Base-by-base conservation (phyloP, 2,797 vertebrate genomes). In the Pachyuromys duprasi region DNA sequence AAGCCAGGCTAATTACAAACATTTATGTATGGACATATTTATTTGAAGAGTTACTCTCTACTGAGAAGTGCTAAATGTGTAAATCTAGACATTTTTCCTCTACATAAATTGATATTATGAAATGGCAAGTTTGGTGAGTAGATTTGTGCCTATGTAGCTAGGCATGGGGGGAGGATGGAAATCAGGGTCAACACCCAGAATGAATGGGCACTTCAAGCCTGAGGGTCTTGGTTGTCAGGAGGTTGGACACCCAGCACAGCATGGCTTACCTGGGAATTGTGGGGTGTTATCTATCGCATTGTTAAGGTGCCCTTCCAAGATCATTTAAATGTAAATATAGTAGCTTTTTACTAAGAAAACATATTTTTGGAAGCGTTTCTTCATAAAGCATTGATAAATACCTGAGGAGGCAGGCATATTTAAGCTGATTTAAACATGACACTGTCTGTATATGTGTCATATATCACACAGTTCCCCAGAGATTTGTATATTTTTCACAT, bases 161-260 rank as follows among this genome's bases (percentile, higher is more conserved):
- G 12, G 4, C 7, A 18, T 63, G 18, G 9, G 8, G 14, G 2
- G 1, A 14, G 17, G 36, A 9, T 60, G 5, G 1, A 9, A 45
- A 86, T 24, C n/a, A 55, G 53, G 39, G 28, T 0, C 0, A 62
- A 55, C 2, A 36, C 14, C 17, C 8, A 78, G 3, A 26, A 69
- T 5, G 76, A 60, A 1, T 18, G 26, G 15, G n/a, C 4, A 33
- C 18, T 1, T 83, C 7, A 26, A 60, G 9, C n/a, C 4, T 0
- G 2, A 84, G 5, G 45, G 31, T 12, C 13, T 0, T 65, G 17
- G 62, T 57, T 74, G 5, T 49, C 12, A 45, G 22, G 78, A 80
- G 17, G 33, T 22, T 7, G 18, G 24, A 18, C 9, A n/a, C 3
- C 24, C 9, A 72, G 14, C 3, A 42, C 24, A 79, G 15, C 2